phyloP scores from a whole-genome alignment of 2,113 vertebrate species.

The Rallus limicola region DNA sequence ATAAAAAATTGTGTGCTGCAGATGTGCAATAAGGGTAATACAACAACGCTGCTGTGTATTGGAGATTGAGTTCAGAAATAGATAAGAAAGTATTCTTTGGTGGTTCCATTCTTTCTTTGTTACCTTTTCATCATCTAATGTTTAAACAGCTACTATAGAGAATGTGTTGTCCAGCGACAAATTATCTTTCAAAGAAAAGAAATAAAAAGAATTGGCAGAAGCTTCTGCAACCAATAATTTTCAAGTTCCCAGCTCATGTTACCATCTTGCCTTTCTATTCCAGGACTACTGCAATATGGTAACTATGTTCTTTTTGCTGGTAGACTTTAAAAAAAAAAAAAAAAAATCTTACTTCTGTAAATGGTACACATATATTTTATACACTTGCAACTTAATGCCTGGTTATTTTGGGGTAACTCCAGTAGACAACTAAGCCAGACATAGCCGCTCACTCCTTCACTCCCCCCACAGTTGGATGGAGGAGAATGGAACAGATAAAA shows the following conservation, averaged over 20 bases:
- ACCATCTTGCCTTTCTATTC: background rate
- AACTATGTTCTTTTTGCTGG: background rate
- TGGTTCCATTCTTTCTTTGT: background rate
- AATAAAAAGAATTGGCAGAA: too few relatives aligned
- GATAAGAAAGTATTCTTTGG: background rate
- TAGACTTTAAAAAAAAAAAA: background rate
- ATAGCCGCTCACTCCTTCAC: rapidly evolving
- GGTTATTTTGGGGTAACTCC: background rate
- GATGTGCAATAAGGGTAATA: background rate
- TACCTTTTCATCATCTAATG: background rate
- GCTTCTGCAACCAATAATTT: background rate
- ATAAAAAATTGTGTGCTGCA: background rate
- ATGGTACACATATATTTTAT: background rate
- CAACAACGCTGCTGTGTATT: background rate
- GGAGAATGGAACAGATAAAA: background rate
- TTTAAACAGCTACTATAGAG: background rate
- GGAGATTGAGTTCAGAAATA: background rate
- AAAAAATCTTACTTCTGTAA: background rate
- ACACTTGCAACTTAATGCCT: background rate
- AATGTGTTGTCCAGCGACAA: background rate
- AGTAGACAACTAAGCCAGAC: background rate
- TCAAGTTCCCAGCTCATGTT: background rate
- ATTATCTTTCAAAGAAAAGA: background rate
- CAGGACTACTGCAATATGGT: background rate
- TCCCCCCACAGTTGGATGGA: too few relatives aligned